phyloP scores from a whole-genome alignment of 2,888 invertebrate species.

The Pterostichus madidus region DNA sequence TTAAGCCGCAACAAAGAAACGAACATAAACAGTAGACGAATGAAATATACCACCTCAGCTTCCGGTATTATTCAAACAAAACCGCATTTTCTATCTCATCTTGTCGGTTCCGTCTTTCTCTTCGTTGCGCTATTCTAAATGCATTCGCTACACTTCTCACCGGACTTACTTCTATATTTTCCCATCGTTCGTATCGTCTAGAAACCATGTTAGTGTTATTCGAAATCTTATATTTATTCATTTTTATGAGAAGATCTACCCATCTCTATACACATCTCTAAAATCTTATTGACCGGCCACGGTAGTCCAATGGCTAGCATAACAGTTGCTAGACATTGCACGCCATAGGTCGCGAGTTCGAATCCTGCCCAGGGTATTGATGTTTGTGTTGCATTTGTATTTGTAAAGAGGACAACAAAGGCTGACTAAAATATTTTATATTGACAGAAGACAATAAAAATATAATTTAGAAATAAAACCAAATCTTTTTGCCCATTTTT shows the following conservation, averaged over 20 bases:
- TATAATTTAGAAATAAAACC: too few species aligned
- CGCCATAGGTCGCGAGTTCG: too few species aligned
- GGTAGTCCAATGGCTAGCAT: too few species aligned
- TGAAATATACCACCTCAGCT: slow-evolving; percentile 33
- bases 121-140: slow-evolving; percentile 39
- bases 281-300: too few species aligned
- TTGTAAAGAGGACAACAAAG: too few species aligned
- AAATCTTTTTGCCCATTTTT: too few species aligned
- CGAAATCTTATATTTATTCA: slow-evolving; percentile 20
- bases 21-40: slow-evolving; percentile 56
- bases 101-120: slow-evolving; percentile 53
- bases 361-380: too few species aligned
- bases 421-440: too few species aligned
- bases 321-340: too few species aligned
- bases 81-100: slow-evolving; percentile 56
- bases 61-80: slow-evolving; percentile 58
- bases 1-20: slow-evolving; percentile 54
- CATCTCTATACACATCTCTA: too few species aligned
- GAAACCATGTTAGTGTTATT: slow-evolving; percentile 14
- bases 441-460: too few species aligned
- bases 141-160: slow-evolving; percentile 52
- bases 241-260: not conserved
- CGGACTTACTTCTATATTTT: slow-evolving; percentile 46
- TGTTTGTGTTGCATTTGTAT: too few species aligned
- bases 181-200: slow-evolving; percentile 18